Evolutionary conservation across 2,888 invertebrate genomes (phyloP).

Genomic region (Cerceris ruficornis): DNA sequence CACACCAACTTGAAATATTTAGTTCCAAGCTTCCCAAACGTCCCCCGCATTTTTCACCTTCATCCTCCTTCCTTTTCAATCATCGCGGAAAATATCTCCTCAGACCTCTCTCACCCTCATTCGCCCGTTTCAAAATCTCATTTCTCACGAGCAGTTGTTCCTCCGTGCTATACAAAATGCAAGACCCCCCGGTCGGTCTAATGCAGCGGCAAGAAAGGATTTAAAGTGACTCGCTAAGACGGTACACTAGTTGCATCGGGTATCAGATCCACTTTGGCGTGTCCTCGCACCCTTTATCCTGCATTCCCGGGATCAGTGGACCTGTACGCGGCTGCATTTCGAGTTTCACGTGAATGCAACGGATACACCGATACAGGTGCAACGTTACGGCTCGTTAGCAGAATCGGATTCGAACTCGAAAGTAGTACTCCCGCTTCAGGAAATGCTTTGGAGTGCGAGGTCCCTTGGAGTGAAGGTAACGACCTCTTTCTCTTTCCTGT

Average conservation of each 20-base stretch:
- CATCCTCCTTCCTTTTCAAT: too few species aligned
- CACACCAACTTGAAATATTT: too few species aligned
- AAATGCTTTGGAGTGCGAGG: constrained; percentile 39
- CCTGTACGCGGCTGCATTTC: constrained; percentile 2
- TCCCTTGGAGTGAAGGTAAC: constrained; percentile 45
- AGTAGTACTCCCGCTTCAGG: constrained; percentile 31
- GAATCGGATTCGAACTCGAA: constrained; percentile 54
- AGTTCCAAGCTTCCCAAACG: too few species aligned
- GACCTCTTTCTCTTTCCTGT: constrained; percentile 39
- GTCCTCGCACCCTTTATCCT: not conserved
- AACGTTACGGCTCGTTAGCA: constrained; percentile 42
- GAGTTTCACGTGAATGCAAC: constrained; percentile 21
- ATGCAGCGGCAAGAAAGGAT: constrained; percentile 65
- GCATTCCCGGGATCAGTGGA: not conserved
- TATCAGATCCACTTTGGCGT: constrained; percentile 55
- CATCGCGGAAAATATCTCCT: too few species aligned
- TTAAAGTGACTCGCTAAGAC: constrained; percentile 67
- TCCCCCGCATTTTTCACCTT: too few species aligned
- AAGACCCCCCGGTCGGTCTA: constrained; percentile 43
- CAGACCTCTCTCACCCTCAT: too few species aligned
- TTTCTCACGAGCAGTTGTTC: not conserved
- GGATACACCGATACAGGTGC: constrained; percentile 29
- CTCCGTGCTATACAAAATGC: not conserved
- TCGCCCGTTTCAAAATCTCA: not conserved
- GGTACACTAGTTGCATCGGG: constrained; percentile 72